Evolutionary conservation across 1,140 invertebrate species (phyloP).

Genomic region (Diorhabda elongata): DNA sequence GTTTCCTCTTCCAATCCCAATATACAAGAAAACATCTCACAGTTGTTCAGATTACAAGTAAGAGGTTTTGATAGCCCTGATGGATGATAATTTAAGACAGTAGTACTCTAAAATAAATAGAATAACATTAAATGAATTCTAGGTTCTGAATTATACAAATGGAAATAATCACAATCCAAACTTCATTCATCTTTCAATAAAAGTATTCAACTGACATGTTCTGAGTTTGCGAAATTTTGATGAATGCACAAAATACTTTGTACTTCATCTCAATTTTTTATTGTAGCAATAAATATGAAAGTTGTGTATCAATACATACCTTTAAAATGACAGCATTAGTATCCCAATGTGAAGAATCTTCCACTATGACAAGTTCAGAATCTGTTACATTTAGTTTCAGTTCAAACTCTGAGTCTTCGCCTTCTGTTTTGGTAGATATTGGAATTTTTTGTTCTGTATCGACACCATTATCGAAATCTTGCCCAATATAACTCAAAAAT

Average conservation of each 20-base stretch:
- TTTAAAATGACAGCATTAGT: slow-evolving; percentile 93
- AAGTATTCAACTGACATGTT: no score
- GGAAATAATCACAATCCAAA: no score
- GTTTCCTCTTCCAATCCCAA: slow-evolving; percentile 90
- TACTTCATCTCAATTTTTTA: no score
- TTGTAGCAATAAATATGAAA: no score
- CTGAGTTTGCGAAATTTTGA: no score
- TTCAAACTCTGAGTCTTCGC: slow-evolving; percentile 60
- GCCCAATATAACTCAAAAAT: slow-evolving; percentile 73
- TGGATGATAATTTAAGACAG: slow-evolving; percentile 77
- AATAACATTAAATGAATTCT: neutral
- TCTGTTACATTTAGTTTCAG: slow-evolving; percentile 92
- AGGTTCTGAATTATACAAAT: no score
- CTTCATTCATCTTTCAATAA: no score
- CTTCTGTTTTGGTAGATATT: slow-evolving; percentile 24
- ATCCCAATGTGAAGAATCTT: slow-evolving; percentile 81
- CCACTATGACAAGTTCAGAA: slow-evolving; percentile 91
- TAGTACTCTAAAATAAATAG: slow-evolving; percentile 64
- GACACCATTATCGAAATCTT: slow-evolving; percentile 32
- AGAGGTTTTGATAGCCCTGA: slow-evolving; percentile 69
- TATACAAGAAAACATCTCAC: slow-evolving; percentile 92
- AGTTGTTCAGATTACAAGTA: slow-evolving; percentile 82
- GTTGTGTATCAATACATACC: slow-evolving; percentile 45
- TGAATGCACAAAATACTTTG: no score
- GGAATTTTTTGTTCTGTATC: slow-evolving; percentile 34